Conservation (phyloP, 2,888 invertebrate genomes). For the Camptogramma bilineatum region DNA sequence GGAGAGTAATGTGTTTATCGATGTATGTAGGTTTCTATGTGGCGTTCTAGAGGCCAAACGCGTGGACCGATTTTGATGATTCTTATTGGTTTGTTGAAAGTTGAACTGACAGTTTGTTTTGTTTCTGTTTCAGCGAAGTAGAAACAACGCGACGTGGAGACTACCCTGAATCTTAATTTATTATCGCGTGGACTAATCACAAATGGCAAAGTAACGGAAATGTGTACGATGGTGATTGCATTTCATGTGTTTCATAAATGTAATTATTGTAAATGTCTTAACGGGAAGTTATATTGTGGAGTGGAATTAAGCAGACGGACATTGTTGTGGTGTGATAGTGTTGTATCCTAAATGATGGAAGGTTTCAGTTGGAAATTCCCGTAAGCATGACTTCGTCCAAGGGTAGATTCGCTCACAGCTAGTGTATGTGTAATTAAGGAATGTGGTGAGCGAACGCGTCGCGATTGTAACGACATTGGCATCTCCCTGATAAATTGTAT, state of each 20-base stretch:
- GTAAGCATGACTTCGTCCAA: slow-evolving; percentile 65
- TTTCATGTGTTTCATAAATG: slow-evolving; percentile 69
- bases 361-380: slow-evolving; percentile 77
- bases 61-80: too few relatives aligned
- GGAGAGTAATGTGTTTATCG: too few relatives aligned
- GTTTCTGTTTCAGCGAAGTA: slow-evolving; percentile 77
- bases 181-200: slow-evolving; percentile 81
- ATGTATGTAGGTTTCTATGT: too few relatives aligned
- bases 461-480: slow-evolving; percentile 59
- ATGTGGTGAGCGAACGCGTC: slow-evolving; percentile 58
- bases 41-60: too few relatives aligned
- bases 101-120: slow-evolving; percentile 29
- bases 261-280: slow-evolving; percentile 63
- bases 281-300: slow-evolving; percentile 71
- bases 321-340: slow-evolving; percentile 82
- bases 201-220: slow-evolving; percentile 79
- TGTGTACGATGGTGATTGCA: slow-evolving; percentile 74
- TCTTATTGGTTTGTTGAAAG: too few relatives aligned
- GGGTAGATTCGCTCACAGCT: slow-evolving; percentile 59
- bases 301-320: slow-evolving; percentile 72
- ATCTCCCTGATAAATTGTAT: slow-evolving; percentile 63
- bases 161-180: slow-evolving; percentile 82
- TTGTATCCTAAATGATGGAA: slow-evolving; percentile 84
- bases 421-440: slow-evolving; percentile 69
- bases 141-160: slow-evolving; percentile 59